Evolutionary conservation across 2,797 vertebrate genomes (phyloP).

Genomic region (Melanotaenia nigrans): DNA sequence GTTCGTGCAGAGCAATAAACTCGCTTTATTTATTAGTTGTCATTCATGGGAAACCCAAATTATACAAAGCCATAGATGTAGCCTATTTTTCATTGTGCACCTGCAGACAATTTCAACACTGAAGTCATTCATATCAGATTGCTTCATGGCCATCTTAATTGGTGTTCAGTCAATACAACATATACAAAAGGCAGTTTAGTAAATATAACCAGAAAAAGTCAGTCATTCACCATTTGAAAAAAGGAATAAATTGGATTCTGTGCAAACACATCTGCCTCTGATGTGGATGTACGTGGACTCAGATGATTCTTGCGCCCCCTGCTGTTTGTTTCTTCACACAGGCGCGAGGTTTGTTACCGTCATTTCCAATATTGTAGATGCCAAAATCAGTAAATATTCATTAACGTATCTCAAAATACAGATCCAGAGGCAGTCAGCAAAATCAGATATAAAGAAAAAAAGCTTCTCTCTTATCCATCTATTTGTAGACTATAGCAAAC

Average conservation of each 20-base stretch:
- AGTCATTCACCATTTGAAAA: background rate
- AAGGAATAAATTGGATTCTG: slow-evolving; percentile 17
- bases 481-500: slow-evolving; percentile 54
- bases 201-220: background rate
- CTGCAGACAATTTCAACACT: background rate
- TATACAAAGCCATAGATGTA: background rate
- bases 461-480: slow-evolving; percentile 51
- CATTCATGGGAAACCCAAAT: background rate
- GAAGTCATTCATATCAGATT: background rate
- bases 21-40: background rate
- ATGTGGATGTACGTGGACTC: slow-evolving; percentile 18
- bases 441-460: slow-evolving; percentile 57
- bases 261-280: background rate
- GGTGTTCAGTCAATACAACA: background rate
- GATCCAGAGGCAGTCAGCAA: slow-evolving; percentile 59
- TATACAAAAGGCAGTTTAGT: background rate
- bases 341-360: slow-evolving; percentile 10
- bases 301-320: slow-evolving; percentile 76
- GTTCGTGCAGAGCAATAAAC: background rate
- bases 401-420: slow-evolving; percentile 57
- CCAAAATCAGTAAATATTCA: slow-evolving; percentile 65
- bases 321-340: slow-evolving; percentile 54
- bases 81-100: slow-evolving; percentile 1
- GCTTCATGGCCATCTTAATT: background rate
- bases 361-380: slow-evolving; percentile 44